These are phyloP conservation scores for Panulirus ornatus DNA, from an alignment of 1,140 invertebrate genomes.

Conservation along the genomic window DNA sequence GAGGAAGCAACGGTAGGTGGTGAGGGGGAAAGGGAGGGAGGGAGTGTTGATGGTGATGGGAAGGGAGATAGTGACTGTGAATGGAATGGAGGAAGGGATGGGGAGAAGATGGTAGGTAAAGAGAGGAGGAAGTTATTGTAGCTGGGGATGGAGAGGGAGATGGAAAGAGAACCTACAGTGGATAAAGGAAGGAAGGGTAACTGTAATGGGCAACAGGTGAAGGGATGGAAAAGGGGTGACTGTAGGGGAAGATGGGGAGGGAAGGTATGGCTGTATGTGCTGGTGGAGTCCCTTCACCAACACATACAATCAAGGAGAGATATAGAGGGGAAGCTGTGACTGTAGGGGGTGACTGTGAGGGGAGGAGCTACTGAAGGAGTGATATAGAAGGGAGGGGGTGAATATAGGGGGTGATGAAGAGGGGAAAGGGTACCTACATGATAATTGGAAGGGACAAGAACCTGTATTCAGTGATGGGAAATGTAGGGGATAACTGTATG, in stretches of 20 bases:
- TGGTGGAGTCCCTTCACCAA: no score
- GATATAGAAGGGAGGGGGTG: neutral
- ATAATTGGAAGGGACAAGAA: neutral
- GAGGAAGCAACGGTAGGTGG: neutral
- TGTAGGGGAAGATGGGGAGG: no score
- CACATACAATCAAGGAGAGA: no score
- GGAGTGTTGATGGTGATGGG: neutral
- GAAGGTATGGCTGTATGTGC: no score
- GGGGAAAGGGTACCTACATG: neutral
- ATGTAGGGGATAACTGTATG: neutral
- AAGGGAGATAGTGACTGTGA: neutral
- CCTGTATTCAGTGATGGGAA: neutral
- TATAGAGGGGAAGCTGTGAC: neutral
- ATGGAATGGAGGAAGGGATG: neutral
- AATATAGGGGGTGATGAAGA: neutral
- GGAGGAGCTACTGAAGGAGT: neutral
- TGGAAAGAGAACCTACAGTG: neutral
- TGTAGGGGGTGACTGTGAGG: no score
- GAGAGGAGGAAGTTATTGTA: no score
- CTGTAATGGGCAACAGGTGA: neutral
- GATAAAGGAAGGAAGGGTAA: neutral
- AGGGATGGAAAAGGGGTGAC: neutral
- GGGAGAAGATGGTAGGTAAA: no score
- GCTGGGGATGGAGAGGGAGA: neutral
- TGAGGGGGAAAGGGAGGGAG: neutral